Conservation (phyloP, 2,888 invertebrate genomes). For the Microchrysa polita region DNA sequence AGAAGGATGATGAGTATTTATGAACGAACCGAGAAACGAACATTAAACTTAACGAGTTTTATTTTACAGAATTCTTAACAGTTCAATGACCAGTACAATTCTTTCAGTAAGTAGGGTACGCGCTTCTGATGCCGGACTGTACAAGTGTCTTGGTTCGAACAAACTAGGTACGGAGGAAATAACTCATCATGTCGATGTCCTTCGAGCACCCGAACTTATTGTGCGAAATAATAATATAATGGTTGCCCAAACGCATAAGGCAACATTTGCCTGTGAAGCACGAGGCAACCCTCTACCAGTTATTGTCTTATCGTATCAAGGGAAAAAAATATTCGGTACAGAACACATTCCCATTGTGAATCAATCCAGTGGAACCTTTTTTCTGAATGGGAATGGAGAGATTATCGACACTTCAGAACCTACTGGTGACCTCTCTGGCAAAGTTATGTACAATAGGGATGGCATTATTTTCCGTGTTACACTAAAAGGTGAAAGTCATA, state of each 20-base stretch:
- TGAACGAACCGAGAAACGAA: no score
- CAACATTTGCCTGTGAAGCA: conserved; percentile 65
- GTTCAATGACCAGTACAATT: neutral
- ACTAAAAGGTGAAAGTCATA: conserved; percentile 53
- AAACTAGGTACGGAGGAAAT: conserved; percentile 66
- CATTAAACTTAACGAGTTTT: no score
- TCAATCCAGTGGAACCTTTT: neutral
- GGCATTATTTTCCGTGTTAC: conserved; percentile 51
- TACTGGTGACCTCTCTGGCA: neutral
- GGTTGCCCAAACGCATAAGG: conserved; percentile 30
- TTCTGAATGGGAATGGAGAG: neutral
- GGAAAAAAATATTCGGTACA: conserved; percentile 54
- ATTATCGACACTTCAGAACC: neutral
- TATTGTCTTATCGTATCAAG: conserved; percentile 70
- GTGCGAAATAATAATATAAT: conserved; percentile 20
- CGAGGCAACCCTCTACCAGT: conserved; percentile 69
- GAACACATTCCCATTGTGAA: conserved; percentile 50
- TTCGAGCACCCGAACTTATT: conserved; percentile 64
- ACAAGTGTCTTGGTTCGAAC: conserved; percentile 69
- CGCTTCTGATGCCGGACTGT: conserved; percentile 61
- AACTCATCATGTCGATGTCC: conserved; percentile 67
- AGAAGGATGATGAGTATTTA: no score
- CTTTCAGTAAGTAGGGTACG: neutral
- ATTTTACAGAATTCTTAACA: neutral
- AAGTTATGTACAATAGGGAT: neutral